Evolutionary conservation across 35 echinoderm and acorn worm species (phyloP).

Genomic region (Stichopus chloronotus): DNA sequence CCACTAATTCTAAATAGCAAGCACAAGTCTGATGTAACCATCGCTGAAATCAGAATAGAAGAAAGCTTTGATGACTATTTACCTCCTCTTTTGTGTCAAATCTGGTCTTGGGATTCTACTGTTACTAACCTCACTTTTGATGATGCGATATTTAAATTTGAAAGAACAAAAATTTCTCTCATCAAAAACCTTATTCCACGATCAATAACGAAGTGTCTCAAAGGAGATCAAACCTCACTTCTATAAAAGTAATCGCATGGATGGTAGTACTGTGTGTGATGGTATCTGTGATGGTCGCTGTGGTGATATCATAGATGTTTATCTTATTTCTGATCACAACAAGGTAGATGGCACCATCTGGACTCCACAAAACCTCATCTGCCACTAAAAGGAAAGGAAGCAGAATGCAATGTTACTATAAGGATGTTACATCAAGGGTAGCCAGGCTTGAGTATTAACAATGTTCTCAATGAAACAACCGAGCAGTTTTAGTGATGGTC

Average conservation of each 20-base stretch:
- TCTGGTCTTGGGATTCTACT: too few species aligned
- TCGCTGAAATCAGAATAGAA: too few species aligned
- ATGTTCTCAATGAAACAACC: not conserved
- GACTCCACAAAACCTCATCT: slow-evolving; percentile 78
- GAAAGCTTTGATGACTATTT: too few species aligned
- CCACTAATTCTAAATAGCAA: too few species aligned
- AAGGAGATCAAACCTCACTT: slow-evolving; percentile 2
- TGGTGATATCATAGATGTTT: slow-evolving; percentile 89
- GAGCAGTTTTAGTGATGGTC: too few species aligned
- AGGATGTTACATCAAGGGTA: not conserved
- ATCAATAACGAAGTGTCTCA: too few species aligned
- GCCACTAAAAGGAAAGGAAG: slow-evolving; percentile 61
- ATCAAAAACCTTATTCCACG: too few species aligned
- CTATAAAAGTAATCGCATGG: slow-evolving; percentile 22
- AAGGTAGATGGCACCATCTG: slow-evolving; percentile 81
- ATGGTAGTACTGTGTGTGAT: slow-evolving; percentile 2
- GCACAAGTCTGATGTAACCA: too few species aligned
- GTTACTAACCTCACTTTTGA: too few species aligned
- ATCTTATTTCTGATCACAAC: slow-evolving; percentile 69
- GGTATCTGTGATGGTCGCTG: slow-evolving; percentile 70
- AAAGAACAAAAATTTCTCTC: too few species aligned
- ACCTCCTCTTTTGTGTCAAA: too few species aligned
- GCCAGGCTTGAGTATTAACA: not conserved
- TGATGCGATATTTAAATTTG: too few species aligned
- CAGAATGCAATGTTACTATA: not conserved